A percentile compares a stretch with the other conserved stretches of the same genome.
phyloP scores from a whole-genome alignment of 2,113 vertebrate species.

The Rana temporaria region DNA sequence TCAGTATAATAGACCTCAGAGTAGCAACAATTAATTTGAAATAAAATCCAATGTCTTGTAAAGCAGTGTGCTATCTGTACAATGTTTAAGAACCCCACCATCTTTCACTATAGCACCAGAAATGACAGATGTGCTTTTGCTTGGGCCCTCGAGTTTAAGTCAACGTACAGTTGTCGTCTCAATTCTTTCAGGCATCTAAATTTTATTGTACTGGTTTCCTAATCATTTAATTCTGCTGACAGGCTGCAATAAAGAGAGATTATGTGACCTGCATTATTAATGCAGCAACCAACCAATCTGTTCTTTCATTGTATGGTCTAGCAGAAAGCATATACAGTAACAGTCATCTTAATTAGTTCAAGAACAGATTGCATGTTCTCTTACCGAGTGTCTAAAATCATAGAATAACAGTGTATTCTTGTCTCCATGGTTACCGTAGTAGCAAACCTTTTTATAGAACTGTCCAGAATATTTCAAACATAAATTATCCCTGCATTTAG shows the following conservation, averaged over 20 bases:
- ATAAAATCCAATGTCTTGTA: no score
- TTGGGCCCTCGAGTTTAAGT: background rate
- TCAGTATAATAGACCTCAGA: no score
- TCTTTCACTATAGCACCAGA: no score
- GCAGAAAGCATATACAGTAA: background rate
- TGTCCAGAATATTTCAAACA: slow-evolving; percentile 65
- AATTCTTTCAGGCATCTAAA: background rate
- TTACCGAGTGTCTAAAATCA: slow-evolving; percentile 59
- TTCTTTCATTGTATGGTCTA: slow-evolving; percentile 1
- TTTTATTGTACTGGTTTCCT: background rate
- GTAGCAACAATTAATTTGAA: no score
- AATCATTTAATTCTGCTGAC: slow-evolving; percentile 18
- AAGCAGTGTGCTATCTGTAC: no score
- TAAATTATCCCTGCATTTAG: slow-evolving; percentile 66
- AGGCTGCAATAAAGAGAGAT: background rate
- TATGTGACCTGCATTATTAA: slow-evolving; percentile 23
- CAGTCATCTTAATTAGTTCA: slow-evolving; percentile 28
- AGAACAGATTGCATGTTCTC: slow-evolving; percentile 22
- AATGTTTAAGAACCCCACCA: no score
- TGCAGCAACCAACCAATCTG: background rate
- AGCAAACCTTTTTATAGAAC: slow-evolving; percentile 66
- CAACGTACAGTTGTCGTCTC: background rate
- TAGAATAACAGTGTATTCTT: slow-evolving; percentile 55
- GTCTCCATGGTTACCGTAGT: slow-evolving; percentile 63
- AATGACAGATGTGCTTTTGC: no score